phyloP scores from a whole-genome alignment of 2,797 vertebrate genomes.

The Periophthalmus magnuspinnatus region DNA sequence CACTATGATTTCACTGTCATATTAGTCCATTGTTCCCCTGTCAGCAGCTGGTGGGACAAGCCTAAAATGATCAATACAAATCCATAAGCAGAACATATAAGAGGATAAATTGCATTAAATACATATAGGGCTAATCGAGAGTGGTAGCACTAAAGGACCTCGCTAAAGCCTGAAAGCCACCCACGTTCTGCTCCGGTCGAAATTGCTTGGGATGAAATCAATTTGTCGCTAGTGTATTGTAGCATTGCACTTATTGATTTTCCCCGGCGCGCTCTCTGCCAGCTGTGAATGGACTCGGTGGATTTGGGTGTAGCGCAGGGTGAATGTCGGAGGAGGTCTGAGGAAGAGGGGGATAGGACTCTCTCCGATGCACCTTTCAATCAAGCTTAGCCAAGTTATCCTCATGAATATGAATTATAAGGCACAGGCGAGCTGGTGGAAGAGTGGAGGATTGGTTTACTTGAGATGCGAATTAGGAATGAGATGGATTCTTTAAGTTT shows the following conservation, averaged over 20 bases:
- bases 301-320: constrained; percentile 56
- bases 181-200: constrained; percentile 48
- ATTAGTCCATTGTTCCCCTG: constrained; percentile 50
- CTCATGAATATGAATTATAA: constrained; percentile 75
- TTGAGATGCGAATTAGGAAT: constrained; percentile 43
- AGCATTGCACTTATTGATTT: constrained; percentile 80
- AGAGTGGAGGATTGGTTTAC: constrained; percentile 47
- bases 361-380: constrained; percentile 76
- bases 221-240: constrained; percentile 79
- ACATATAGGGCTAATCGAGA: constrained; percentile 61
- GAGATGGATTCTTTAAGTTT: constrained; percentile 13
- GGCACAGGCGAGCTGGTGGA: constrained; percentile 48
- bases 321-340: constrained; percentile 49
- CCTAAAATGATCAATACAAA: constrained; percentile 66
- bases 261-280: constrained; percentile 42
- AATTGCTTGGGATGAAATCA: constrained; percentile 78
- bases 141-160: constrained; percentile 52
- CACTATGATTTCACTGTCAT: constrained; percentile 62
- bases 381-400: constrained; percentile 77
- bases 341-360: constrained; percentile 69
- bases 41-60: constrained; percentile 50
- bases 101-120: constrained; percentile 70
- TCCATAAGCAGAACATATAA: constrained; percentile 67
- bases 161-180: constrained; percentile 48
- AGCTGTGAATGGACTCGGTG: constrained; percentile 64